Base-by-base conservation (phyloP, 2,797 vertebrate species). In the Muscicapa comitata region DNA sequence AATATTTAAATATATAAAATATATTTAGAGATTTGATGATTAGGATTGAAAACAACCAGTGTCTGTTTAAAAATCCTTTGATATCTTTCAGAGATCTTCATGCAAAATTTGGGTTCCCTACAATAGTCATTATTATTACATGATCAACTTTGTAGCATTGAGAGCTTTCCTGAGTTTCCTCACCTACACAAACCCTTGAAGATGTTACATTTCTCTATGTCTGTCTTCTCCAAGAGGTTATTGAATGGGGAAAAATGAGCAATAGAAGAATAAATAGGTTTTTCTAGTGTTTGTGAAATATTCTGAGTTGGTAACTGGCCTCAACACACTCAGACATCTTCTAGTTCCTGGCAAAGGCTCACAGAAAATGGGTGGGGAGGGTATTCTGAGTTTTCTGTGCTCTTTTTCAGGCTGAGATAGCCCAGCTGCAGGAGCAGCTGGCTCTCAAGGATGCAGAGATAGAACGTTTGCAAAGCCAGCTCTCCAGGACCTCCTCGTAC, bases 391-490 rank as follows among this genome's bases (percentile, higher is more conserved):
- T 84, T 71, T 67, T 88, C 95, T 94, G 93, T 78, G 61, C 71
- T 81, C 77, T 96, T 51, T 94, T 97, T 21, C 97, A 99, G 99
- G 98, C 98, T n/a, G 99, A 99, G 98, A 99, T 99, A 92, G 98
- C 98, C 89, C 98, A 98, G 95, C 99, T 99, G 37, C 99, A 99
- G 96, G 98, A 99, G 93, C 98, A 99, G 14, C 95, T 99, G 94
- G 98, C 98, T 92, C 97, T 98, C 92, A 99, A 99, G 96, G 99
- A 99, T 51, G 97, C 98, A 33, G 99, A 99, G 98, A 99, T 99
- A 29, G 99, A 99, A 95, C 98, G 98, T 29, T 96, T 99, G 88
- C 99, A 99, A 82, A 98, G 98, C 93, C 99, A 99, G 92, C 98
- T 99, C 23, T 97, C 98, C 66, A 97, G 98, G 94, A 98, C 98